Evolutionary conservation across 1,140 invertebrate species (phyloP).

Genomic region (Pomacea maculata): DNA sequence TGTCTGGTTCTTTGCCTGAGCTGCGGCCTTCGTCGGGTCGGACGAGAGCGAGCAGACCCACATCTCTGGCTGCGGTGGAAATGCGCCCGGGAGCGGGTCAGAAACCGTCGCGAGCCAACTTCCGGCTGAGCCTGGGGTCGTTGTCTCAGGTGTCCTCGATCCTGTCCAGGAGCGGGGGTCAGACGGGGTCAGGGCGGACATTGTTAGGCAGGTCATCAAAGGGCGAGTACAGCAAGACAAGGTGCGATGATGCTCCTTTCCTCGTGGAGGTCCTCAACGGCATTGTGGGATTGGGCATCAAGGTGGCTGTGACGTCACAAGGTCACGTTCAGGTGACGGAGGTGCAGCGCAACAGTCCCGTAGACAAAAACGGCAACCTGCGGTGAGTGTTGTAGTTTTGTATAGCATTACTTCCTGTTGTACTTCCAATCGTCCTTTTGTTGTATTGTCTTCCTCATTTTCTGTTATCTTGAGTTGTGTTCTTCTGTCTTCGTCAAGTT

Average conservation of each 20-base stretch:
- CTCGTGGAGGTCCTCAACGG: constrained; percentile 55
- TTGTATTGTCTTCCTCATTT: no score
- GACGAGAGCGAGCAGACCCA: background rate
- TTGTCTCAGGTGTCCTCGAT: background rate
- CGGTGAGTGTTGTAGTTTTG: constrained; percentile 37
- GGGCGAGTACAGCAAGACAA: constrained; percentile 28
- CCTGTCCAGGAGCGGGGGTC: constrained; percentile 5
- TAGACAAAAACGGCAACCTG: constrained; percentile 50
- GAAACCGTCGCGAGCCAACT: background rate
- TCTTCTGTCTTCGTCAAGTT: no score
- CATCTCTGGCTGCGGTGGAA: background rate
- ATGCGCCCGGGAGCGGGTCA: background rate
- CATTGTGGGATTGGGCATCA: constrained; percentile 55
- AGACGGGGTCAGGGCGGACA: background rate
- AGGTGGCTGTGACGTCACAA: constrained; percentile 39
- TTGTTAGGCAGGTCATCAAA: background rate
- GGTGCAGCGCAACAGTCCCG: constrained; percentile 48
- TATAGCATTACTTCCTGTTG: background rate
- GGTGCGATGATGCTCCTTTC: constrained; percentile 46
- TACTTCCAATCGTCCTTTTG: no score
- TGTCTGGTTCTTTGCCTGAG: background rate
- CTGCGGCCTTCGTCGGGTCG: no score
- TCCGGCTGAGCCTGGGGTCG: constrained; percentile 1
- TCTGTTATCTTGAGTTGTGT: no score
- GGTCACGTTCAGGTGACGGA: constrained; percentile 46